phyloP scores from a whole-genome alignment of 1,140 invertebrate genomes.

The Brachionus paranguensis region DNA sequence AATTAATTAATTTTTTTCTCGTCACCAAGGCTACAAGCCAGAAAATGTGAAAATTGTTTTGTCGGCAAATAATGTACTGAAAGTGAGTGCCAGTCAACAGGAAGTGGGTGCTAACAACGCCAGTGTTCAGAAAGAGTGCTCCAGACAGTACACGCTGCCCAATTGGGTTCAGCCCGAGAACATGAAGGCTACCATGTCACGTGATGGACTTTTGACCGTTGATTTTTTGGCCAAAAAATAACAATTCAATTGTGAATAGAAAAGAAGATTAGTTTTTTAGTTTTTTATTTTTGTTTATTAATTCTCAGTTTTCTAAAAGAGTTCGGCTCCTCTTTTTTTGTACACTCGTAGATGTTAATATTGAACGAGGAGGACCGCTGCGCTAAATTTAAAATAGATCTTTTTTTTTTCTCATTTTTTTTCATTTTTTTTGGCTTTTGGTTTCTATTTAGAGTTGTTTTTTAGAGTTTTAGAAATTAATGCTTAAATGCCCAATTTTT shows the following conservation, averaged over 20 bases:
- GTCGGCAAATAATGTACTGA: slow-evolving; percentile 10
- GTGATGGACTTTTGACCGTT: slow-evolving; percentile 25
- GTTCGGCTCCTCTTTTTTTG: neutral
- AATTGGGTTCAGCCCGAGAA: slow-evolving; percentile 23
- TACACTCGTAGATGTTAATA: neutral
- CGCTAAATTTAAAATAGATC: neutral
- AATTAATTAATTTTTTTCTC: neutral
- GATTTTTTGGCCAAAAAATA: slow-evolving; percentile 21
- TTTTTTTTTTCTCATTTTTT: neutral
- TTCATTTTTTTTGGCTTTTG: neutral
- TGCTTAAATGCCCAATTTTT: neutral
- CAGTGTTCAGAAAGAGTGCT: neutral
- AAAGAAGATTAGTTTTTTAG: neutral
- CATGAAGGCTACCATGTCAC: slow-evolving; percentile 29
- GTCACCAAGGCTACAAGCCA: neutral
- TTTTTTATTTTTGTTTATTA: neutral
- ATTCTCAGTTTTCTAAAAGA: neutral
- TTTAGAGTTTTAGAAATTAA: neutral
- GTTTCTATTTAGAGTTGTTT: neutral
- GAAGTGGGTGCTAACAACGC: neutral
- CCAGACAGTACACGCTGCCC: slow-evolving; percentile 19
- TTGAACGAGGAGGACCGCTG: neutral
- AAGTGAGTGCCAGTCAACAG: neutral
- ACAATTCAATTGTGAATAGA: neutral
- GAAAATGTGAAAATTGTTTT: slow-evolving; percentile 36